Evolutionary conservation across 2,888 invertebrate genomes (phyloP), one percentile per base, ranked within the genome.

Genomic region (Lasioglossum morio): DNA sequence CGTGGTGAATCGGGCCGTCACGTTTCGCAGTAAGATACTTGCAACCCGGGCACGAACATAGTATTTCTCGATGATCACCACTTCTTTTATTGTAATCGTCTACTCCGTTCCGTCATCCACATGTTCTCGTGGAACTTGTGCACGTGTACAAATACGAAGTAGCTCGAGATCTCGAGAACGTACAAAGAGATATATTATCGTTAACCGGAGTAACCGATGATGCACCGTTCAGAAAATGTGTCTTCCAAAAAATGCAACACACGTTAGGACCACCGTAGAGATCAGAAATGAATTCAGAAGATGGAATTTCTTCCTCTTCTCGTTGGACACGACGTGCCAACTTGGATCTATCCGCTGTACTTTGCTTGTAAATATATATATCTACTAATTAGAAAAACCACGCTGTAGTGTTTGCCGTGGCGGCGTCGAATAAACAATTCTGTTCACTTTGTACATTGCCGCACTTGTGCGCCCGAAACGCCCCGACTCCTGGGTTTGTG

Each of bases 161-260:
- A 79, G 4, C 72, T 23, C n/a, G 72, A 79, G 37, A 48, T 40
- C 34, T 37, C 30, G 19, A n/a, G 14, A 37, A 40, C 7, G 16
- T 4, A 23, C 43, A 37, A 37, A 37, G 2, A 40, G 23, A 40
- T n/a, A 23, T 60, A 3, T 10, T 10, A 66, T 34, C 23, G 1
- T 34, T 53, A 12, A 37, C 63, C 30, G 19, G 34, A 46, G 43
- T 5, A 27, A 60, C 14, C 10, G 57, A 70, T 82, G 82, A 74
- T 69, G 81, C 81, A 70, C 70, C 91, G 92, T 97, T 57, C 97
- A 97, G 97, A 97, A 98, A 98, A 98, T 98, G 97, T 98, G 97
- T 97, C 97, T 97, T 97, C 96, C 96, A 97, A 96, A 95, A n/a
- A 10, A 94, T n/a, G 40, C 84, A 30, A 53, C 53, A 69, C 37